Evolutionary conservation across 2,888 invertebrate species (phyloP), one percentile per base, ranked within the genome.

Genomic region (Temnothorax unifasciatus): DNA sequence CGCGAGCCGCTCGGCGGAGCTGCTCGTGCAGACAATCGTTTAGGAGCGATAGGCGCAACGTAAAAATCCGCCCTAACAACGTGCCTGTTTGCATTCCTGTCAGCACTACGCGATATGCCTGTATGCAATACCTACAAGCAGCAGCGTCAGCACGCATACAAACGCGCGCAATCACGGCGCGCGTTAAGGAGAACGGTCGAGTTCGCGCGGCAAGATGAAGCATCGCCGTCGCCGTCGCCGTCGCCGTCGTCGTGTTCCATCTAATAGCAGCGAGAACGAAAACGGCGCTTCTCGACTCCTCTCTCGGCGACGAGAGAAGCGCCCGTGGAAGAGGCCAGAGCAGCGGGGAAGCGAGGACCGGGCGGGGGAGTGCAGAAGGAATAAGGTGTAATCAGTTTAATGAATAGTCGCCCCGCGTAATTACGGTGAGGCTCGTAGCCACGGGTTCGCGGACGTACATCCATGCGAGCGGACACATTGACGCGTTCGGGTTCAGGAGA

Each of bases 351-450:
- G 29, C 21, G 81, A 61, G 84, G 77, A 75, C 81, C 82, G 74
- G 81, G 47, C 61, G 11, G 61, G 75, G 75, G 75, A 86, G 61
- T 44, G 44, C 52, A 83, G 87, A 85, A 85, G 87, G 83, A 83
- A 91, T 90, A 92, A 93, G 93, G 93, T 94, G 93, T 93, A 94
- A 94, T 94, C 94, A 92, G 92, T 92, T 93, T 94, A 93, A 94
- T 94, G 94, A 94, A 94, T 94, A 94, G 93, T 94, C 93, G 92
- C 91, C 91, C 89, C 86, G 84, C 91, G 92, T 93, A 94, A 94
- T 94, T 93, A 93, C 90, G 92, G 93, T 92, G 92, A 92, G 89
- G 86, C 87, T 85, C 86, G 79, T 52, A 68, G 75, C 50, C 69
- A 59, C 50, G 52, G 66, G 11, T 68, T 69, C 79, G n/a, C 77